These are phyloP conservation scores for Podarcis lilfordi DNA, from an alignment of 2,797 vertebrate species.

Conservation along the genomic window DNA sequence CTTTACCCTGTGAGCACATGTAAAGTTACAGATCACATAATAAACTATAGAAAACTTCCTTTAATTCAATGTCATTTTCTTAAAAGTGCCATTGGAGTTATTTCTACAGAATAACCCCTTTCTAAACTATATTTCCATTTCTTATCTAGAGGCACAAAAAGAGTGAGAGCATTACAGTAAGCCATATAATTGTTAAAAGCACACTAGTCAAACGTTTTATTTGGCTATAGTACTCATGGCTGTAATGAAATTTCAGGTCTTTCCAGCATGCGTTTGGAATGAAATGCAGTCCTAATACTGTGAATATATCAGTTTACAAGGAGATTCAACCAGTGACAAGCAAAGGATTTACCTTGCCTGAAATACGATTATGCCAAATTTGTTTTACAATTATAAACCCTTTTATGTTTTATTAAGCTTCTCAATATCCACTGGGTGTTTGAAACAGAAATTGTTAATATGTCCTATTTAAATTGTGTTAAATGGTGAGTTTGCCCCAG, in stretches of 20 bases:
- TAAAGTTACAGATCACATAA: neutral
- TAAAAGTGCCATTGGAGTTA: neutral
- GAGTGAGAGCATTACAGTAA: conserved; percentile 21
- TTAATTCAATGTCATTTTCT: neutral
- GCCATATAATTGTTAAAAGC: neutral
- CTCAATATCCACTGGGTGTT: neutral
- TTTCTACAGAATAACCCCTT: neutral
- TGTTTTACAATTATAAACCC: neutral
- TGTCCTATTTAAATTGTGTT: neutral
- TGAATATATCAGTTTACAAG: neutral
- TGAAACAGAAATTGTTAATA: neutral
- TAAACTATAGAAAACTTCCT: neutral
- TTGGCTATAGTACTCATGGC: conserved; percentile 10
- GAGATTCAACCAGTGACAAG: conserved; percentile 19
- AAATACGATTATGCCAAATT: neutral
- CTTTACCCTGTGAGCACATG: neutral
- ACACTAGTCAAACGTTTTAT: neutral
- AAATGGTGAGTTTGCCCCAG: neutral
- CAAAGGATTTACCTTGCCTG: neutral
- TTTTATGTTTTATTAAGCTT: neutral
- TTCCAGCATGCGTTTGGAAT: conserved; percentile 15
- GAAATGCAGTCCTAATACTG: neutral
- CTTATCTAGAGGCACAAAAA: conserved; percentile 14
- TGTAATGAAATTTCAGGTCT: rapidly evolving
- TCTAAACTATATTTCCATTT: neutral